Percentiles rank a stretch among this genome's conserved stretches.
phyloP scores from a whole-genome alignment of 1,140 invertebrate species.

The Drosophila subobscura region DNA sequence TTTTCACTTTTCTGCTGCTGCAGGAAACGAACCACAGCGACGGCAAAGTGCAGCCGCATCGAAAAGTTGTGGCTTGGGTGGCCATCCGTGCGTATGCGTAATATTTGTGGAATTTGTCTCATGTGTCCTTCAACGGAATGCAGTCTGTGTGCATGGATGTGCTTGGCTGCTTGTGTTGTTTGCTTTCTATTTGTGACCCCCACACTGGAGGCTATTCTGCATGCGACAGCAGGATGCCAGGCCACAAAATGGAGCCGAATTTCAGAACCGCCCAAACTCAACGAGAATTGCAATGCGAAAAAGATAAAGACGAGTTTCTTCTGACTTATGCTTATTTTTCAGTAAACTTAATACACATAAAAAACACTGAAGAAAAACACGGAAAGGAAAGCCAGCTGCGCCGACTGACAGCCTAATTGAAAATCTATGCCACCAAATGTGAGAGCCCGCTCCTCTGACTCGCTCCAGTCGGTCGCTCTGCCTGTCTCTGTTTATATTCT shows the following conservation, averaged over 20 bases:
- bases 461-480: neutral
- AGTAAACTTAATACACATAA: neutral
- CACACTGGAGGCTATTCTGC: slow-evolving; percentile 22
- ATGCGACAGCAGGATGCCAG: slow-evolving; percentile 28
- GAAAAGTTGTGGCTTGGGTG: slow-evolving; percentile 47
- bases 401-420: slow-evolving; percentile 59
- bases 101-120: slow-evolving; percentile 45
- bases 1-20: slow-evolving; percentile 13
- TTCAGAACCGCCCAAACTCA: slow-evolving; percentile 18
- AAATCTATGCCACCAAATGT: slow-evolving; percentile 66
- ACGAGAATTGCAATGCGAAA: neutral
- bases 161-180: slow-evolving; percentile 7
- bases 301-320: neutral
- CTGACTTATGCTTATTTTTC: slow-evolving; percentile 1
- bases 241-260: slow-evolving; percentile 8
- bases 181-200: slow-evolving; percentile 37
- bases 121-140: slow-evolving; percentile 26
- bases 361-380: slow-evolving; percentile 4
- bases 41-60: slow-evolving; percentile 24
- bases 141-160: slow-evolving; percentile 1
- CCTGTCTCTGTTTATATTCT: slow-evolving; percentile 20
- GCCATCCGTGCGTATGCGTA: slow-evolving; percentile 67
- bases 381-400: slow-evolving; percentile 45
- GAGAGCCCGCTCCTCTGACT: slow-evolving; percentile 26
- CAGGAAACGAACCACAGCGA: slow-evolving; percentile 6